These are phyloP conservation scores for Nannoperca australis DNA, from an alignment of 2,797 vertebrate species.

Conservation along the genomic window DNA sequence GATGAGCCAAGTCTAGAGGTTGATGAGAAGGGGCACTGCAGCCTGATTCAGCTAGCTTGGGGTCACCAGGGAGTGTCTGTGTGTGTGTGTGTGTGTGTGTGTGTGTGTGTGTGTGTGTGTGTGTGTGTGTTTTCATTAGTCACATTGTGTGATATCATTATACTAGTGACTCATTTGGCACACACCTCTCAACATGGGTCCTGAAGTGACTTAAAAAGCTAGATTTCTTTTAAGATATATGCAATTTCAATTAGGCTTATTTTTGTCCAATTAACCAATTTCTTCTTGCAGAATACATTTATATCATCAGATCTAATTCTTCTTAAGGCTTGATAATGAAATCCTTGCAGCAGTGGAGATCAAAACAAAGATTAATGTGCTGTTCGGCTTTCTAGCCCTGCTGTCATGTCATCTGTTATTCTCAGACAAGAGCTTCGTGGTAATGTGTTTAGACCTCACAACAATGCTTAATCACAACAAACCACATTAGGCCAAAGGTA, in stretches of 20 bases:
- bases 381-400: slow-evolving; percentile 69
- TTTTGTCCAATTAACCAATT: slow-evolving; percentile 56
- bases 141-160: slow-evolving; percentile 68
- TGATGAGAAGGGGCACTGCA: slow-evolving; percentile 79
- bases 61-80: slow-evolving; percentile 62
- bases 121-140: slow-evolving; percentile 52
- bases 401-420: slow-evolving; percentile 84
- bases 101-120: slow-evolving; percentile 29
- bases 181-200: slow-evolving; percentile 58
- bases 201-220: slow-evolving; percentile 42
- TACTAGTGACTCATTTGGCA: slow-evolving; percentile 63
- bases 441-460: slow-evolving; percentile 83
- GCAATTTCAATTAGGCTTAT: slow-evolving; percentile 43
- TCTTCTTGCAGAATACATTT: slow-evolving; percentile 53
- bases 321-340: slow-evolving; percentile 76
- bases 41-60: slow-evolving; percentile 75
- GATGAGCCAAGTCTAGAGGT: slow-evolving; percentile 80
- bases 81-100: slow-evolving; percentile 29
- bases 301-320: slow-evolving; percentile 66
- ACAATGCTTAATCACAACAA: slow-evolving; percentile 86
- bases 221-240: slow-evolving; percentile 10
- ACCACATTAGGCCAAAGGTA: slow-evolving; percentile 84
- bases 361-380: slow-evolving; percentile 80
- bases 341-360: slow-evolving; percentile 71
- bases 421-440: slow-evolving; percentile 77